Base-by-base conservation (phyloP, 2,888 invertebrate species). In the Ditylenchus weischeri region DNA sequence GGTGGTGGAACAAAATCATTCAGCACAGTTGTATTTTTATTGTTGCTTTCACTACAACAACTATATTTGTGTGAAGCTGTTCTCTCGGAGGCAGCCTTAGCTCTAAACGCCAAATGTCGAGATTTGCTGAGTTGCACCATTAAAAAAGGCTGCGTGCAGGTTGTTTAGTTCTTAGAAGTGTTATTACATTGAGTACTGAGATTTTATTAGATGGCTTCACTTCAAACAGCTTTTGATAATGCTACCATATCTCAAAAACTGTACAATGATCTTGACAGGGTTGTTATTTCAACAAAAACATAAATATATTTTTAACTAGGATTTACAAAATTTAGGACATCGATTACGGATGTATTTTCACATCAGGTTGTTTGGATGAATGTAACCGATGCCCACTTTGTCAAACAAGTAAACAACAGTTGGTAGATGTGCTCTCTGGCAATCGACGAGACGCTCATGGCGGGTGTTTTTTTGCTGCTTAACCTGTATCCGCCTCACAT, bases 261-360 rank as follows among this genome's bases (percentile, higher is more conserved):
- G 71, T 79, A 79, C 68, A 74, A 79, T 58, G 76, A 74, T 65
- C 74, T 79, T 51, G 79, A 79, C 71, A 74, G 76, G 72, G 78
- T 76, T 60, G 57, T 69, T 36, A 48, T 57, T 47, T 19, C 23
- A 15, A n/a, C 19, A 21, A 59, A 18, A 6, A 38, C 43, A 35
- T 54, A 29, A 50, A 19, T 4, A 13, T 60, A 70, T 71, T 50
- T 19, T 58, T 15, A 43, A 18, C 69, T 49, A 57, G 57, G 35
- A 21, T 23, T 18, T 10, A 8, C 10, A 54, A 36, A 21, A 15
- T 71, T 75, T 69, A 67, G 76, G 70, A 73, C 61, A 79, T 79
- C 18, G 79, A 79, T 62, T 79, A 79, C 68, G 79, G 78, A 19
- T 79, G 79, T 69, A 79, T 79, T 57, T 79, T 79, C 70, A 78